Base-by-base conservation (phyloP, 2,888 invertebrate genomes). In the Cantharis flavilabris region DNA sequence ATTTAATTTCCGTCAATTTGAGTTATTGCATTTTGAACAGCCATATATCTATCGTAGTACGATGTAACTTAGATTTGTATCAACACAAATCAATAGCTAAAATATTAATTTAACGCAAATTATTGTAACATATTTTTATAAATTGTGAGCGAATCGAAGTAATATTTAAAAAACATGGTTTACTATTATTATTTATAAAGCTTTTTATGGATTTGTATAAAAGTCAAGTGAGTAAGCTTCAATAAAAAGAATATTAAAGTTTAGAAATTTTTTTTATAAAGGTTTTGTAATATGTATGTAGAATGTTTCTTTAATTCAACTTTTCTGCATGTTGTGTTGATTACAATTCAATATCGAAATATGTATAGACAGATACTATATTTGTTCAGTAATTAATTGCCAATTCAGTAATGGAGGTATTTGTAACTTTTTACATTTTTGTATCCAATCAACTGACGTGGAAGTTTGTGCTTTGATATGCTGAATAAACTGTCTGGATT, bases 401-500 rank as follows among this genome's bases (percentile, higher is more conserved):
- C 3, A 13, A 13, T 33, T 4, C 33, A 33, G 33, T 13, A 13
- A 13, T 13, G 11, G 13, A 33, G 33, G n/a, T n/a, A 49, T 49
- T n/a, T 7, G 49, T 49, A 49, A 49, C 49, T n/a, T 49, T 49
- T 49, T 49, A 49, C 5, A 49, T 49, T 49, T 49, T 49, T 49
- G n/a, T n/a, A n/a, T 5, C 49, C 49, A 49, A 49, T 49, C 49
- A 49, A 49, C n/a, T 49, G 49, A 49, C 49, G 49, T 49, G 49
- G 49, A 49, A 49, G 49, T 49, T 69, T 65, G 26, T 67, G 28
- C 62, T 71, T 26, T 28, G 49, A 71, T 23, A 64, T 74, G 74
- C 63, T 70, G 63, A 75, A 71, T 69, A 14, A 70, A 26, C 70
- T 33, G 70, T 28, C 30, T 16, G 65, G 63, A 28, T 62, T 65